phyloP scores from a whole-genome alignment of 2,888 invertebrate genomes.

The Limnephilus rhombicus region DNA sequence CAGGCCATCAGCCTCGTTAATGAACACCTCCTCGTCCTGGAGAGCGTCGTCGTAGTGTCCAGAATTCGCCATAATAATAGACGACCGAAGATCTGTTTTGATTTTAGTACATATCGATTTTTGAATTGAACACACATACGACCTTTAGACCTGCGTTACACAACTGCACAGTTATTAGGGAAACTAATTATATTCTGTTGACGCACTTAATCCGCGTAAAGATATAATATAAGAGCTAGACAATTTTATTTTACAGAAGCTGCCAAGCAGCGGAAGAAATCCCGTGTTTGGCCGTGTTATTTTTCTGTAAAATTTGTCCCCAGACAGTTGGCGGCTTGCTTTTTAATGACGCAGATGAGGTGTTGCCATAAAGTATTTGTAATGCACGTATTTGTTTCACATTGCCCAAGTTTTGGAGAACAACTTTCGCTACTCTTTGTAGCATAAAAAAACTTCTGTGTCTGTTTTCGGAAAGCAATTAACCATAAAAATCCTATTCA shows the following conservation, averaged over 20 bases:
- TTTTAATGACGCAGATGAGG: constrained; percentile 38
- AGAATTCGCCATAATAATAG: constrained; percentile 61
- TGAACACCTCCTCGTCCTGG: constrained; percentile 86
- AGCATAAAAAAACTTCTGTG: not conserved
- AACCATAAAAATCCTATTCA: not conserved
- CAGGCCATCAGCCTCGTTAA: constrained; percentile 91
- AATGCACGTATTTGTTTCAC: not conserved
- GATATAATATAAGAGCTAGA: constrained; percentile 33
- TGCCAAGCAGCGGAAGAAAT: constrained; percentile 46
- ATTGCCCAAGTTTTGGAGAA: not conserved
- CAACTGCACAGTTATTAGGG: constrained; percentile 53
- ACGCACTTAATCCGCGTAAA: constrained; percentile 52
- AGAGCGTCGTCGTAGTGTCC: constrained; percentile 60
- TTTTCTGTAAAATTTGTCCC: constrained; percentile 39
- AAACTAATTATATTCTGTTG: constrained; percentile 59
- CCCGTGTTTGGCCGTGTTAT: constrained; percentile 24
- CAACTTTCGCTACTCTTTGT: not conserved
- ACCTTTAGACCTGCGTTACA: constrained; percentile 54
- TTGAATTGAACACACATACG: constrained; percentile 56
- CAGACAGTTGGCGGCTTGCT: constrained; percentile 11
- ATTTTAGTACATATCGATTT: constrained; percentile 64
- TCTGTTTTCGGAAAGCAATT: not conserved
- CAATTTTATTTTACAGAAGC: constrained; percentile 39
- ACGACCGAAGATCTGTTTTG: constrained; percentile 52
- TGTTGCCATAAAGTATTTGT: not conserved